Evolutionary conservation across 2,888 invertebrate species (phyloP), one percentile per base, ranked within the genome.

Genomic region (Gnatocerus cornutus): DNA sequence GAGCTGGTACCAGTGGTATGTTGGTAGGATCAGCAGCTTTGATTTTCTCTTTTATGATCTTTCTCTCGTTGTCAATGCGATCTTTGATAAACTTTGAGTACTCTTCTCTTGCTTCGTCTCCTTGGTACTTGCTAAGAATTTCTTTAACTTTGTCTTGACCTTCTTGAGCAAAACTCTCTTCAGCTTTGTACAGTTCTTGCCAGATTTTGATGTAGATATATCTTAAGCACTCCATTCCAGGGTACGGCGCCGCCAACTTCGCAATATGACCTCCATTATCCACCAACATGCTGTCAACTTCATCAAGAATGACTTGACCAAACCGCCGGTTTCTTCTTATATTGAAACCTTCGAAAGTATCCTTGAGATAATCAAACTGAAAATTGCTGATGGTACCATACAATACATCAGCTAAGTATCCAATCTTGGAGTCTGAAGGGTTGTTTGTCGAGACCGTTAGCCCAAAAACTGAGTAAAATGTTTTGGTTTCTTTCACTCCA

Each of bases 271-370:
- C 64, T 10, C 64, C 58, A 33, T 64, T 56, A 43, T 69, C 69
- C 8, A 69, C 43, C 10, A 69, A 14, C 63, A 69, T 58, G 41
- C 58, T 69, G 21, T 69, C 69, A 10, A 69, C 69, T 58, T 69
- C 69, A 33, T 69, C 69, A 9, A 69, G 12, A 30, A 69, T 43
- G 3, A 64, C 64, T 5, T 30, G 33, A 8, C 56, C 58, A 43
- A 63, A 64, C 37, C 21, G 46, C 50, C 69, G 41, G 9, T 55
- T 29, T 5, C 41, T 37, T 37, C 52, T 52, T 8, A 63, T 50
- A 10, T 45, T 62, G 16, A 29, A 46, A 27, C 58, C 58, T 41
- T 64, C 56, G 46, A 69, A 69, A 9, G 39, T 29, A 27, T 69
- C 56, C 12, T 52, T 56, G 3, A 69, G 37, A 58, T 29, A 64